Evolutionary conservation across 1,140 invertebrate genomes (phyloP).

Genomic region (Drosophila lowei): DNA sequence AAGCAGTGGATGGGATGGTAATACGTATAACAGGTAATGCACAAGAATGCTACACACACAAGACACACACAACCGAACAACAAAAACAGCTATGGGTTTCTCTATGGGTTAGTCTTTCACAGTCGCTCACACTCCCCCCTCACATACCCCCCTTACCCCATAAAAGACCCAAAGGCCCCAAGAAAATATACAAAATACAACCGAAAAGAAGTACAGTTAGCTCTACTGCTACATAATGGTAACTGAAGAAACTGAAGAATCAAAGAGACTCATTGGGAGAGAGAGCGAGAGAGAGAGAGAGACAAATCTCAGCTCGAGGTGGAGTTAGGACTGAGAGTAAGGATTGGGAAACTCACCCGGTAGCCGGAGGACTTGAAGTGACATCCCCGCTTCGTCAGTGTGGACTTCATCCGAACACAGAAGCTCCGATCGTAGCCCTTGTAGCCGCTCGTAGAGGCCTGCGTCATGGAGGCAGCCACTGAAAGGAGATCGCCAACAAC

Average conservation of each 20-base stretch:
- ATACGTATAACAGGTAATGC: constrained; percentile 60
- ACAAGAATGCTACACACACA: background rate
- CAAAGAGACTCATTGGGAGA: constrained; percentile 2
- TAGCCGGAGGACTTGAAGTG: constrained; percentile 99
- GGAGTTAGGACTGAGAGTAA: background rate
- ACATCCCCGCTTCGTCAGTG: constrained; percentile 97
- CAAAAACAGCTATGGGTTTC: constrained; percentile 8
- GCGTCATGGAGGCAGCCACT: constrained; percentile 94
- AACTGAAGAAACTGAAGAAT: constrained; percentile 5
- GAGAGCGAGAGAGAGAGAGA: background rate
- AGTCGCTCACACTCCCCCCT: constrained; percentile 5
- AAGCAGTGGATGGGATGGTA: constrained; percentile 82
- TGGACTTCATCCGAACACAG: constrained; percentile 98
- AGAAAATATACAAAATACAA: constrained; percentile 1
- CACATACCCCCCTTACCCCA: no score
- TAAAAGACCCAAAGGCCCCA: background rate
- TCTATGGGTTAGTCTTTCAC: constrained; percentile 53
- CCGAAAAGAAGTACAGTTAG: constrained; percentile 19
- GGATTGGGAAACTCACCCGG: constrained; percentile 89
- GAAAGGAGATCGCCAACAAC: constrained; percentile 76
- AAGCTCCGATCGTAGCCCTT: constrained; percentile 96
- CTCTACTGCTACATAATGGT: constrained; percentile 14
- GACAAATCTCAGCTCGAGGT: no score
- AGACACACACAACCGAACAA: constrained; percentile 13
- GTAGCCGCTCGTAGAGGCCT: constrained; percentile 89